Percentiles rank a stretch among this genome's conserved stretches.
phyloP scores from a whole-genome alignment of 1,140 invertebrate species.

The Sminthurinus signatus region DNA sequence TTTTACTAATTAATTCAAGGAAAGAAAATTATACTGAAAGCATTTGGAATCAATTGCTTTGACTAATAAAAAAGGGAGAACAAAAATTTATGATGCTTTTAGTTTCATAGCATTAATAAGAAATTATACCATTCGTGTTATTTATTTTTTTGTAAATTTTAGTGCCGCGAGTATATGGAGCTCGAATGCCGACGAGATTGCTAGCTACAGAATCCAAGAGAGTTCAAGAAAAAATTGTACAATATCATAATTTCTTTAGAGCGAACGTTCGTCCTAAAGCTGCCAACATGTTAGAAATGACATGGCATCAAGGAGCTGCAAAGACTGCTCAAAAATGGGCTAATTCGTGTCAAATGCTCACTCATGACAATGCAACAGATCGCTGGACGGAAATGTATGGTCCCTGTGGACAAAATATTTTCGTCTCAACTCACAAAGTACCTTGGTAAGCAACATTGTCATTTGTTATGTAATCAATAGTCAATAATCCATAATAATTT shows the following conservation, averaged over 20 bases:
- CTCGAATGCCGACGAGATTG: slow-evolving; percentile 55
- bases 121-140: no score
- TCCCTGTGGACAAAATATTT: slow-evolving; percentile 74
- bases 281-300: slow-evolving; percentile 74
- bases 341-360: slow-evolving; percentile 59
- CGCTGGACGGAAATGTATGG: slow-evolving; percentile 61
- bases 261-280: slow-evolving; percentile 63
- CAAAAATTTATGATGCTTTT: no score
- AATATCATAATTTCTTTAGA: slow-evolving; percentile 70
- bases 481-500: no score
- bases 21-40: no score
- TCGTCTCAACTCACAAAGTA: slow-evolving; percentile 68
- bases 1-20: no score
- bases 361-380: slow-evolving; percentile 61
- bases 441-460: slow-evolving; percentile 59
- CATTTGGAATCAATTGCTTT: no score
- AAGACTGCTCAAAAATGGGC: slow-evolving; percentile 67
- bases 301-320: slow-evolving; percentile 63
- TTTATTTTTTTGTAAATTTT: slow-evolving; percentile 13
- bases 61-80: no score
- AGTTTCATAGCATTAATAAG: no score
- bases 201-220: slow-evolving; percentile 54
- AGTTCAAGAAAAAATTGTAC: slow-evolving; percentile 63
- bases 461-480: no score
- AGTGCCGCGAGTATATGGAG: slow-evolving; percentile 55